These are phyloP conservation scores for Belonocnema kinseyi DNA, from an alignment of 1,140 invertebrate species.

Conservation along the genomic window DNA sequence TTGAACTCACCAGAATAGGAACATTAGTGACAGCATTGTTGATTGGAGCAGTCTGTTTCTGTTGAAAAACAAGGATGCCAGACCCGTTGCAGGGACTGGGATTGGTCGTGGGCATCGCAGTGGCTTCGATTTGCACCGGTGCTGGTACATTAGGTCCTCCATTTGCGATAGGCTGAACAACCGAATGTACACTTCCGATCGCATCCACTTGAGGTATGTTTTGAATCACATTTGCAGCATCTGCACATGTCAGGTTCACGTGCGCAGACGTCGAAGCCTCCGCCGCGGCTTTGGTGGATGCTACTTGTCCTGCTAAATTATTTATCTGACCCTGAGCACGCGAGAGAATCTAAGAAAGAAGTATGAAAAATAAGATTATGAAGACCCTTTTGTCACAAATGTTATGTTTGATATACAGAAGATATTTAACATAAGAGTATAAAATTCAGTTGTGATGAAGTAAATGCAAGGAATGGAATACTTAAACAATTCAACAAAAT, in stretches of 20 bases:
- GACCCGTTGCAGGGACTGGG: slow-evolving; percentile 74
- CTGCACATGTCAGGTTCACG: slow-evolving; percentile 63
- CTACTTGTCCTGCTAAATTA: slow-evolving; percentile 62
- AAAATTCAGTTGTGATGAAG: not conserved
- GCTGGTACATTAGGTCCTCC: slow-evolving; percentile 57
- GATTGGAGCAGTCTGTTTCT: slow-evolving; percentile 62
- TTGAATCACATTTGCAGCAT: slow-evolving; percentile 60
- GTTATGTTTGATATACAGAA: too few relatives aligned
- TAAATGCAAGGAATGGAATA: too few relatives aligned
- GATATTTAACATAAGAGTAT: not conserved
- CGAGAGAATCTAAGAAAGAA: slow-evolving; percentile 65
- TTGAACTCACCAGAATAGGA: slow-evolving; percentile 75
- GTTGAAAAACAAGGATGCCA: slow-evolving; percentile 76
- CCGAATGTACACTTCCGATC: slow-evolving; percentile 48
- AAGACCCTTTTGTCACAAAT: too few relatives aligned
- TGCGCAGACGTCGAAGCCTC: slow-evolving; percentile 62
- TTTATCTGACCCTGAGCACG: slow-evolving; percentile 71
- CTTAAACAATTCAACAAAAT: not conserved
- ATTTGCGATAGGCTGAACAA: slow-evolving; percentile 63
- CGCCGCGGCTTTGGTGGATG: slow-evolving; percentile 63
- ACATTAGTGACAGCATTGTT: slow-evolving; percentile 74
- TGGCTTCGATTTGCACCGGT: slow-evolving; percentile 67
- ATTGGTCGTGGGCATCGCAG: slow-evolving; percentile 63
- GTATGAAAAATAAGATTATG: too few relatives aligned
- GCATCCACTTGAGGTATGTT: slow-evolving; percentile 58